Conservation (phyloP, 2,888 invertebrate species). For the Cremastobaeus sp. region DNA sequence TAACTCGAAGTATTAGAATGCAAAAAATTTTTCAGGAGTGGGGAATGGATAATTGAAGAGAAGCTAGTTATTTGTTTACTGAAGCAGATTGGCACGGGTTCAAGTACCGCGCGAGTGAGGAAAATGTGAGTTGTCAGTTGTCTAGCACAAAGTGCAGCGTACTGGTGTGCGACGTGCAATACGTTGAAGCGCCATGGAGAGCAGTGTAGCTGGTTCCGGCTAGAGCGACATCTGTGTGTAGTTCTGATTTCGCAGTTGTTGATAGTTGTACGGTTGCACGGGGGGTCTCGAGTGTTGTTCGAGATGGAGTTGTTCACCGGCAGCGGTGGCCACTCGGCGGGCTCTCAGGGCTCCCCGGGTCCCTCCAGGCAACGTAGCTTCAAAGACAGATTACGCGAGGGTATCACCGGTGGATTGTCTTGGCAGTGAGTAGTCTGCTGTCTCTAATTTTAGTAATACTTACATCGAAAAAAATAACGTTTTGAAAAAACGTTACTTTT, state of each 20-base stretch:
- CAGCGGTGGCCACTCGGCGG: conserved; percentile 61
- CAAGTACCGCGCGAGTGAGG: conserved; percentile 33
- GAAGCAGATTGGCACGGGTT: conserved; percentile 43
- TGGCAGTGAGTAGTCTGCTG: conserved; percentile 94
- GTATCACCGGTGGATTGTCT: conserved; percentile 87
- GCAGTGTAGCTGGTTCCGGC: conserved; percentile 5
- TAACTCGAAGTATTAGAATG: background rate
- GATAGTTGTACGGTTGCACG: background rate
- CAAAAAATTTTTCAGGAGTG: background rate
- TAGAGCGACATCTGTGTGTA: conserved; percentile 5
- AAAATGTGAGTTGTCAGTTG: conserved; percentile 16
- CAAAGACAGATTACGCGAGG: conserved; percentile 88
- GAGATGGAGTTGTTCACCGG: conserved; percentile 74
- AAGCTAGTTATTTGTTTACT: conserved; percentile 5
- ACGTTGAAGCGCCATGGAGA: conserved; percentile 6
- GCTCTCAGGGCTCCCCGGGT: conserved; percentile 60
- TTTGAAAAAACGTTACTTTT: too few species aligned
- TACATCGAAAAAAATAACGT: too few species aligned
- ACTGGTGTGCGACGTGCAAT: conserved; percentile 5
- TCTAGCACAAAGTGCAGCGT: background rate
- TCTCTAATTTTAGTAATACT: too few species aligned
- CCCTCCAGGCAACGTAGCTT: conserved; percentile 87
- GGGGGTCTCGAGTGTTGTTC: background rate
- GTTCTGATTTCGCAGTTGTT: background rate
- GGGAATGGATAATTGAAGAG: background rate